Conservation (phyloP, 2,888 invertebrate genomes). For the Zonitis immaculata region DNA sequence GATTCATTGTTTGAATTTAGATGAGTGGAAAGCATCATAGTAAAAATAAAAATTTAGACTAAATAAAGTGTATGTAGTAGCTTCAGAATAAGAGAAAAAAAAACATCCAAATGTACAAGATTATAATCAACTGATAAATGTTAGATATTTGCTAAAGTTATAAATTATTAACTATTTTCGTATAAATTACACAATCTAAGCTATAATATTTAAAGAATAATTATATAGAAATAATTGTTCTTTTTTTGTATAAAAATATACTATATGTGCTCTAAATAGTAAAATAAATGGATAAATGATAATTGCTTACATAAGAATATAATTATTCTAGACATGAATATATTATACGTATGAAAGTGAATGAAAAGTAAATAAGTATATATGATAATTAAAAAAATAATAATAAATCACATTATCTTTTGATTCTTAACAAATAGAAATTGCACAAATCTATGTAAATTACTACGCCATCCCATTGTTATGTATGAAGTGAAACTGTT, state of each 20-base stretch:
- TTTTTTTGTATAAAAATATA: background rate
- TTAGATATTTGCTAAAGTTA: background rate
- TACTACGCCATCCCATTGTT: background rate
- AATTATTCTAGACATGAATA: background rate
- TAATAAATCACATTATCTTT: constrained; percentile 18
- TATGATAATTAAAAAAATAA: constrained; percentile 8
- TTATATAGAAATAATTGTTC: background rate
- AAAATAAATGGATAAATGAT: background rate
- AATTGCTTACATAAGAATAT: background rate
- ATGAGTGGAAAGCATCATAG: background rate
- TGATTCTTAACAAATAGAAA: constrained; percentile 28
- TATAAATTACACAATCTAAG: constrained; percentile 3
- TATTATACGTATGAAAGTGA: constrained; percentile 6
- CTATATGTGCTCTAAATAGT: background rate
- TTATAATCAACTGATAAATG: background rate
- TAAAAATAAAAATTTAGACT: no score
- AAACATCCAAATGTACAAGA: background rate
- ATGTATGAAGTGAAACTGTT: background rate
- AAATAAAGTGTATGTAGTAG: background rate
- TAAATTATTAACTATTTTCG: constrained; percentile 5
- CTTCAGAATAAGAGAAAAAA: background rate
- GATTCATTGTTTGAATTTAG: no score
- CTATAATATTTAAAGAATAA: constrained; percentile 1
- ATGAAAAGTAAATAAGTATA: constrained; percentile 12
- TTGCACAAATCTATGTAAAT: constrained; percentile 8